These are phyloP conservation scores for Caenorhabditis sp. DNA, from an alignment of 2,888 invertebrate species.

Conservation along the genomic window DNA sequence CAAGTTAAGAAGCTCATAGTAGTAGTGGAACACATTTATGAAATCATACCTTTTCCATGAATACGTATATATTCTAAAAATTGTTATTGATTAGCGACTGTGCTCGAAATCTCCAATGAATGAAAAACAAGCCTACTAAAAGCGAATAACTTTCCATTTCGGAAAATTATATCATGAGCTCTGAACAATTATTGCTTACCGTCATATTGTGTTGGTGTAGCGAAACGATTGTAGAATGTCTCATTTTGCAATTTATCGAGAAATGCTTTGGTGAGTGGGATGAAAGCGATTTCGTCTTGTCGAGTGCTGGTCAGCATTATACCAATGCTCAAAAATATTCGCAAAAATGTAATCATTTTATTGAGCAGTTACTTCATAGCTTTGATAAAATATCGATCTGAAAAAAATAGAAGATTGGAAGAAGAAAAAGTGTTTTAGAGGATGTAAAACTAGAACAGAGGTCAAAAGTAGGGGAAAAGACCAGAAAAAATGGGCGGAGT, in stretches of 20 bases:
- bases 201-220: constrained; percentile 68
- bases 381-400: constrained; percentile 5
- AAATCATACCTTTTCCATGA: constrained; percentile 50
- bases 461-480: constrained; percentile 7
- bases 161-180: not conserved
- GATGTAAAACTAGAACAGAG: constrained; percentile 6
- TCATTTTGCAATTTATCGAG: constrained; percentile 61
- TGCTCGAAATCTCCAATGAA: not conserved
- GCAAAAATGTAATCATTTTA: constrained; percentile 10
- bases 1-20: not conserved
- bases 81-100: not conserved
- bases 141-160: not conserved
- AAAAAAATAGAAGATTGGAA: constrained; percentile 32
- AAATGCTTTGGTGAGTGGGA: constrained; percentile 58
- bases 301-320: not conserved
- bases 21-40: not conserved
- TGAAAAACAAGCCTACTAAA: not conserved
- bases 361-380: not conserved
- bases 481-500: constrained; percentile 4
- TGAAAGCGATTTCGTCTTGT: constrained; percentile 44
- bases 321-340: constrained; percentile 15
- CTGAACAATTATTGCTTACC: constrained; percentile 43
- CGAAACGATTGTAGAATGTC: constrained; percentile 64
- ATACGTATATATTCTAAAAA: constrained; percentile 52
- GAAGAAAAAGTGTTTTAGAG: constrained; percentile 7